Percentiles rank a stretch among this genome's conserved stretches.
phyloP scores from a whole-genome alignment of 2,888 invertebrate species.

The Onchidella celtica region DNA sequence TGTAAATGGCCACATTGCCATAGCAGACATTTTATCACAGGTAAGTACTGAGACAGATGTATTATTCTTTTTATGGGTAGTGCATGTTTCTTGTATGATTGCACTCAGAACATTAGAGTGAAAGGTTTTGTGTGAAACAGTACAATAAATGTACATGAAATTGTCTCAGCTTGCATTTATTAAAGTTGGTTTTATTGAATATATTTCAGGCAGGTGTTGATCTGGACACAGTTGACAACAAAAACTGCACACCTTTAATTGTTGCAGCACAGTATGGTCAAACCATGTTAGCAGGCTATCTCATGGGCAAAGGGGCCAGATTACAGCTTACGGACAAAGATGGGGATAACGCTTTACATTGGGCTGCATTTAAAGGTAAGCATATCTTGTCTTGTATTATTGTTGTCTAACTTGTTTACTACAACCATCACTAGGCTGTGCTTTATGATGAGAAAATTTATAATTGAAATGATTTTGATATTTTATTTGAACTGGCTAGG shows the following conservation, averaged over 20 bases:
- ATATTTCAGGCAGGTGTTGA: slow-evolving; percentile 87
- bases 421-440: background rate
- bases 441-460: too few relatives aligned
- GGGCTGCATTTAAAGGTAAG: slow-evolving; percentile 93
- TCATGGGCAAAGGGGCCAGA: slow-evolving; percentile 93
- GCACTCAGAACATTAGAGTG: too few relatives aligned
- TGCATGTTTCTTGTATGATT: too few relatives aligned
- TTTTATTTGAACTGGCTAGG: too few relatives aligned
- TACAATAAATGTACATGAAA: too few relatives aligned
- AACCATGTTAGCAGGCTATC: slow-evolving; percentile 92
- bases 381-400: background rate
- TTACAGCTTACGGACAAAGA: slow-evolving; percentile 93
- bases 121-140: too few relatives aligned
- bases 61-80: background rate
- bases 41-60: too few relatives aligned
- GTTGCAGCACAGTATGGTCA: slow-evolving; percentile 94
- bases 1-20: slow-evolving; percentile 93
- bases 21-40: slow-evolving; percentile 87
- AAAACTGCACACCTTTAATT: slow-evolving; percentile 93
- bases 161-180: too few relatives aligned
- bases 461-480: too few relatives aligned
- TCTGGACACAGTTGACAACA: slow-evolving; percentile 94
- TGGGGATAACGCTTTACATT: slow-evolving; percentile 95
- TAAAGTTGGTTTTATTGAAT: too few relatives aligned
- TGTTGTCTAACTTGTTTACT: background rate